A percentile compares a stretch with the other conserved stretches of the same genome.
Evolutionary conservation across 2,113 vertebrate genomes (phyloP).

Genomic region (Salvator merianae): DNA sequence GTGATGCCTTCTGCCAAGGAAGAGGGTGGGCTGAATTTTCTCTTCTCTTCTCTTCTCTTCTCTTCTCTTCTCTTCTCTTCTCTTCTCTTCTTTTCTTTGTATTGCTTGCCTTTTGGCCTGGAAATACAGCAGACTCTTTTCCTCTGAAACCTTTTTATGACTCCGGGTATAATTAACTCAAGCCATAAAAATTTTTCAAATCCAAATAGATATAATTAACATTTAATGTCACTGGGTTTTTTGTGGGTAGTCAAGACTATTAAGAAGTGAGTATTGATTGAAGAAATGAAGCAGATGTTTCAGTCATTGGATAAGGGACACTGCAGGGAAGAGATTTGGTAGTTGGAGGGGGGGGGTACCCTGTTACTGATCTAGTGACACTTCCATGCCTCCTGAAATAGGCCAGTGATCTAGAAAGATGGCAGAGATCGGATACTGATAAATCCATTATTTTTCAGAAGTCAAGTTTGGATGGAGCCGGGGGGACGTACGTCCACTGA

Average conservation of each 20-base stretch:
- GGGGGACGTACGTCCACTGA: not conserved
- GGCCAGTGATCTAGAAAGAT: not conserved
- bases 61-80: no score
- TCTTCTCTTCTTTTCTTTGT: fast-evolving
- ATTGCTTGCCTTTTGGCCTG: constrained; percentile 18
- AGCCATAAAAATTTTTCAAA: constrained; percentile 73
- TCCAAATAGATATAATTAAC: constrained; percentile 80
- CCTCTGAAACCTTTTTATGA: constrained; percentile 76
- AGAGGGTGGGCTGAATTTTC: no score
- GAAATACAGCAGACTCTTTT: constrained; percentile 61
- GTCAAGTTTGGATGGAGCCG: not conserved
- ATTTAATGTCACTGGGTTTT: constrained; percentile 76
- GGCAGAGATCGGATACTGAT: not conserved
- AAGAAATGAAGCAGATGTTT: constrained; percentile 70
- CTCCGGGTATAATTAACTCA: constrained; percentile 76
- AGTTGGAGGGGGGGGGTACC: constrained; percentile 8
- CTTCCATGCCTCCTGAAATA: not conserved
- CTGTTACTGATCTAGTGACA: constrained; percentile 27
- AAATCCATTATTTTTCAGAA: not conserved
- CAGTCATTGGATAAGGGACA: constrained; percentile 49
- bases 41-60: no score
- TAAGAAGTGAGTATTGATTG: constrained; percentile 69
- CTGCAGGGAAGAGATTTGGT: constrained; percentile 1
- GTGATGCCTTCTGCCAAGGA: not conserved
- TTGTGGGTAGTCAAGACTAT: constrained; percentile 67